phyloP scores from a whole-genome alignment of 2,113 vertebrate species.

The Plotosus lineatus region DNA sequence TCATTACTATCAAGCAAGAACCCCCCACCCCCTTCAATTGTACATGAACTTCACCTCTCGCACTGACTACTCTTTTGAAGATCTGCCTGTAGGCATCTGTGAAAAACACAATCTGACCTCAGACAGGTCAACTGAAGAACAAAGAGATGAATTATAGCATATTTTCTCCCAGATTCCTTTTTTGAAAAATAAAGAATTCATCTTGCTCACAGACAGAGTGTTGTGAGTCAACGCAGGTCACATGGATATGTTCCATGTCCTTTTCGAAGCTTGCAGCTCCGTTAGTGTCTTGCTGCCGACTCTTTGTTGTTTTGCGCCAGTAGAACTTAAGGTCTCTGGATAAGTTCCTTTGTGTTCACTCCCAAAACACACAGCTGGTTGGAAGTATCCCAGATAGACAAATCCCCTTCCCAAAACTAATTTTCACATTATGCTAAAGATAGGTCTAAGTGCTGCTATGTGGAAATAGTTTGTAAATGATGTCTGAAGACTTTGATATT shows the following conservation, averaged over 20 bases:
- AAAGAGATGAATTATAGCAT: conserved; percentile 57
- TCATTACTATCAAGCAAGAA: too few species aligned
- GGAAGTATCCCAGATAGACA: background rate
- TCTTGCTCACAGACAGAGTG: conserved; percentile 19
- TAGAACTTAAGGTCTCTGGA: background rate
- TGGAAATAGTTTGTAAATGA: background rate
- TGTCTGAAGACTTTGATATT: background rate
- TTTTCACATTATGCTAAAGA: background rate
- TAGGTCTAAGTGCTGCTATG: background rate
- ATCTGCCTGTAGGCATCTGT: conserved; percentile 47
- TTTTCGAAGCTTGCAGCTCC: background rate
- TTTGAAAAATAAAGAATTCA: conserved; percentile 48
- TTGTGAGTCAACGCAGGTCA: conserved; percentile 24
- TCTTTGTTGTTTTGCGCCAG: background rate
- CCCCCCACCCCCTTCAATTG: background rate
- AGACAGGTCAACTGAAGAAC: conserved; percentile 48
- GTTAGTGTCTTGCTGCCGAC: background rate
- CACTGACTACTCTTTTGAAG: conserved; percentile 21
- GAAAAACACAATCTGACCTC: conserved; percentile 50
- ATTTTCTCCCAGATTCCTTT: conserved; percentile 11
- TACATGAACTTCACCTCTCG: conserved; percentile 7
- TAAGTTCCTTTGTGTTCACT: too few species aligned
- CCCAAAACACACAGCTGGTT: background rate
- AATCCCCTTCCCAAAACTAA: background rate
- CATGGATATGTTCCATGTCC: background rate